phyloP scores from a whole-genome alignment of 1,140 invertebrate species.

The Araneus ventricosus region DNA sequence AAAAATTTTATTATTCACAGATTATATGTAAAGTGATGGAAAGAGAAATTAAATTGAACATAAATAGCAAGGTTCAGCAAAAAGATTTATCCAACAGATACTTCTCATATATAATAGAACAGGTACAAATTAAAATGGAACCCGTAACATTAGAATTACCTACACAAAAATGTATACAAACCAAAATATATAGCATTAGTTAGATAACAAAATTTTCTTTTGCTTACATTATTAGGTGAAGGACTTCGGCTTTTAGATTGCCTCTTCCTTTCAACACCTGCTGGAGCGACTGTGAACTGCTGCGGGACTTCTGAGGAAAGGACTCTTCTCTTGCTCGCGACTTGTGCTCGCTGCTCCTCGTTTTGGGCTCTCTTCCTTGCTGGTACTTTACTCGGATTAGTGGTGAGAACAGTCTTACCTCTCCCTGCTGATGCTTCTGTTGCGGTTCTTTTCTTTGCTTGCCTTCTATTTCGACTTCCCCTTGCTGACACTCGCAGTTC shows the following conservation, averaged over 20 bases:
- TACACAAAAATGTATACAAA: too few species aligned
- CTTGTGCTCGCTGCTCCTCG: neutral
- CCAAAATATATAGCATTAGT: too few species aligned
- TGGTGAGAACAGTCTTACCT: neutral
- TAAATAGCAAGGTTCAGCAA: too few species aligned
- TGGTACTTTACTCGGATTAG: neutral
- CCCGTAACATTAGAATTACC: too few species aligned
- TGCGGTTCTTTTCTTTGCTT: neutral
- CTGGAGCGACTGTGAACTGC: conserved; percentile 3
- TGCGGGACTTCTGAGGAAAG: neutral
- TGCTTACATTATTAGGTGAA: conserved; percentile 18
- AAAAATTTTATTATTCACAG: too few species aligned
- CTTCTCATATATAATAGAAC: too few species aligned
- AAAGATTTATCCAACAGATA: too few species aligned
- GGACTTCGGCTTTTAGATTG: conserved; percentile 46
- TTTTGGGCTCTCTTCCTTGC: conserved; percentile 16
- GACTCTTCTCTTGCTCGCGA: conserved; percentile 16
- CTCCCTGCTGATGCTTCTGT: neutral
- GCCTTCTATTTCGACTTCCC: neutral
- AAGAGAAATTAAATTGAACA: too few species aligned
- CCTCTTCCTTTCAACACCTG: conserved; percentile 48
- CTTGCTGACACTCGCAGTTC: neutral
- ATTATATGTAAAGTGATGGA: too few species aligned
- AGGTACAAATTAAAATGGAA: too few species aligned
- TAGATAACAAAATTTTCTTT: too few species aligned